Evolutionary conservation across 2,113 vertebrate genomes (phyloP).

Genomic region (Oryzias javanicus): DNA sequence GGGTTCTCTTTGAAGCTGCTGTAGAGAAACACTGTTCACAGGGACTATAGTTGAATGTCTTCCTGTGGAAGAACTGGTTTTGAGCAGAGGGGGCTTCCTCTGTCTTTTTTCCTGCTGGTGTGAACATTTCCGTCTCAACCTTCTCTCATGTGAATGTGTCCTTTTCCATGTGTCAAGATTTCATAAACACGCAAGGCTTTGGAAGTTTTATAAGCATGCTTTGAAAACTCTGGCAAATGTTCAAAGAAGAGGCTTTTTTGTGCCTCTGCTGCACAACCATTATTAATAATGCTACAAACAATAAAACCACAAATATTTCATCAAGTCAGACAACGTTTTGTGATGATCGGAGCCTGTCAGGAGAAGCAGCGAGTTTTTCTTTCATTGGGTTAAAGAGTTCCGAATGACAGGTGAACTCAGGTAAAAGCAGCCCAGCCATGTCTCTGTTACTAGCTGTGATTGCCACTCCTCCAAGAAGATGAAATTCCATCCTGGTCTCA

Average conservation of each 20-base stretch:
- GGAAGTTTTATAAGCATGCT: background rate
- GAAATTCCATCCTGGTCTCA: conserved; percentile 77
- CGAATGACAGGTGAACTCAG: conserved; percentile 71
- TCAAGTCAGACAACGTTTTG: conserved; percentile 9
- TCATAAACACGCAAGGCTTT: conserved; percentile 24
- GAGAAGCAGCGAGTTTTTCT: conserved; percentile 16
- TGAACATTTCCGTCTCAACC: conserved; percentile 60
- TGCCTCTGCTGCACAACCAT: too few relatives aligned
- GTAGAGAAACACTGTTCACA: conserved; percentile 49
- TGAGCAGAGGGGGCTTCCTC: conserved; percentile 62
- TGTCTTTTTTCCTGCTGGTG: conserved; percentile 66
- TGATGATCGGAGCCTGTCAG: conserved; percentile 13
- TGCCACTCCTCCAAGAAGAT: conserved; percentile 65
- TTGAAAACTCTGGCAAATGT: too few relatives aligned
- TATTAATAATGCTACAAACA: too few relatives aligned
- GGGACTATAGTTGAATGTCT: conserved; percentile 52
- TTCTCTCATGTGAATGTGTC: conserved; percentile 44
- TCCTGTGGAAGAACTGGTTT: conserved; percentile 66
- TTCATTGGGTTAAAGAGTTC: conserved; percentile 34
- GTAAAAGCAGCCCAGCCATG: conserved; percentile 55
- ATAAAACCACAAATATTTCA: conserved; percentile 8
- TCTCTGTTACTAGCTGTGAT: conserved; percentile 73
- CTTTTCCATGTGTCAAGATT: conserved; percentile 28
- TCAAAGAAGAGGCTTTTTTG: too few relatives aligned
- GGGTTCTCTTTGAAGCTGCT: conserved; percentile 50